Evolutionary conservation across 2,113 vertebrate species (phyloP), one percentile per base, ranked within the genome.

Genomic region (Pygoscelis antarcticus): DNA sequence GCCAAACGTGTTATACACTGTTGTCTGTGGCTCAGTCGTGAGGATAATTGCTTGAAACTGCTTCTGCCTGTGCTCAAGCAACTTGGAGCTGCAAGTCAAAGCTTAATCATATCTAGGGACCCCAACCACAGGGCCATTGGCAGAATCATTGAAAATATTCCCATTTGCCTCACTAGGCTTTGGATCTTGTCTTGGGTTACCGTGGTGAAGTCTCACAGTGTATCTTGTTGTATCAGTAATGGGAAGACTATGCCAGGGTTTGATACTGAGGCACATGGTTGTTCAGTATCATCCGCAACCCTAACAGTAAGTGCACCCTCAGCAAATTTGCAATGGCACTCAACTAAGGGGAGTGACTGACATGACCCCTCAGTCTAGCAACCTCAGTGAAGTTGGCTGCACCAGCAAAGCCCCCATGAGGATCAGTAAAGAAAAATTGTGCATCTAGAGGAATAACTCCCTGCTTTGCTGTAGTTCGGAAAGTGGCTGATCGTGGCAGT

Each of bases 1-100:
- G 71, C 83, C 75, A 70, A 54, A 30, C 3, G 3, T 83, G 27
- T 91, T 61, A 32, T 14, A 40, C 4, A 13, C 19, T 81, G 30
- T 54, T 95, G 36, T 94, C 78, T 80, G 82, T 57, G 46, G 75
- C 30, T 91, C 17, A 42, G 0, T 85, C 19, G 26, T 29, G 15
- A 83, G 44, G 26, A 76, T 91, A 94, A 96, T 95, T 94, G 30
- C 49, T 61, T 91, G 81, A 91, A 96, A 80, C 49, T 72, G 25
- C 60, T 94, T 81, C 62, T 96, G 70, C 57, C 74, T 65, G 30
- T 82, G 19, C 78, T 95, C 34, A 74, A 52, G 54, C 34, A 83
- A 8, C 65, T 83, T 71, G 46, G 38, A 81, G 52, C 22, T 81
- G 49, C 22, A 90, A 72, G 52, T 80, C 32, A 76, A 96, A 58